phyloP scores from a whole-genome alignment of 1,140 invertebrate species.

The Atta colombica region DNA sequence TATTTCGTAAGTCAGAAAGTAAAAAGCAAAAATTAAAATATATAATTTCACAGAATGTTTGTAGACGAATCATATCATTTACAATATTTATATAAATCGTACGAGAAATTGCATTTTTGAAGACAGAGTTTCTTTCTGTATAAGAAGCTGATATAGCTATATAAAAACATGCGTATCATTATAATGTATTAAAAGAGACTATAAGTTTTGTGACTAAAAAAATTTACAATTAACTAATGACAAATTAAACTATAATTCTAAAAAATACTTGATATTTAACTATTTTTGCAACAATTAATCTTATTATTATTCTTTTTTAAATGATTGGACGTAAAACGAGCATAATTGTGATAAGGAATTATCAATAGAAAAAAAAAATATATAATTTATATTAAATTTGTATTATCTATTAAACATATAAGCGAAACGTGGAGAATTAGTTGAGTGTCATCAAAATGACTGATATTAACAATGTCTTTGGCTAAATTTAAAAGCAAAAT shows the following conservation, averaged over 20 bases:
- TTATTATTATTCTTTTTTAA: too few relatives aligned
- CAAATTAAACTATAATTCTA: slow-evolving; percentile 23
- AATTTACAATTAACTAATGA: neutral
- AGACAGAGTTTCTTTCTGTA: neutral
- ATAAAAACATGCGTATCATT: slow-evolving; percentile 13
- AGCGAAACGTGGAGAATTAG: neutral
- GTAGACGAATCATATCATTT: slow-evolving; percentile 6
- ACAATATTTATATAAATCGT: neutral
- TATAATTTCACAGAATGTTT: neutral
- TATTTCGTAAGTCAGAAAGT: neutral
- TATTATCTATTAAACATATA: slow-evolving; percentile 63
- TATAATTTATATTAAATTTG: neutral
- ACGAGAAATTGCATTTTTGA: neutral
- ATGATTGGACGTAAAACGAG: neutral
- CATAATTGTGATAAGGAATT: neutral
- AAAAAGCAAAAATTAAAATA: neutral
- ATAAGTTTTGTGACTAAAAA: neutral
- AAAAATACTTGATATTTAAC: slow-evolving; percentile 26
- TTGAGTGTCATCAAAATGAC: slow-evolving; percentile 20
- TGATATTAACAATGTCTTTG: neutral
- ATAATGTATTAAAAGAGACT: neutral
- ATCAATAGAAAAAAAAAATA: neutral
- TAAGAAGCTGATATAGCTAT: neutral
- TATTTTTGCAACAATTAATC: neutral
- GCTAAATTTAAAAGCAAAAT: slow-evolving; percentile 25